These are phyloP conservation scores for Pachyramphus minor DNA, from an alignment of 2,113 vertebrate species.

Conservation along the genomic window DNA sequence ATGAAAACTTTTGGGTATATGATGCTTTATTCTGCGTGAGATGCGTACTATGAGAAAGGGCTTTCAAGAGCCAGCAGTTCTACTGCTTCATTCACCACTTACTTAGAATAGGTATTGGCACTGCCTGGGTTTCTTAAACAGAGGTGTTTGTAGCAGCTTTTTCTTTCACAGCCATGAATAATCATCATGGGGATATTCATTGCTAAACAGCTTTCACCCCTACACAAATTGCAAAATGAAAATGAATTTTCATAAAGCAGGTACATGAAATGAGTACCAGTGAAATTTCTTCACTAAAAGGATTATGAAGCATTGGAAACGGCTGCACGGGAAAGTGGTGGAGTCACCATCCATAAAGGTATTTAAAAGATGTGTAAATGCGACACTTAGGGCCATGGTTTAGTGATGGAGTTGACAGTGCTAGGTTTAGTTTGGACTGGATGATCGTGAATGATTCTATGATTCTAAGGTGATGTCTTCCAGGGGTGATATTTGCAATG, in stretches of 20 bases:
- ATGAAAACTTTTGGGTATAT: background rate
- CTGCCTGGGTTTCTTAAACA: background rate
- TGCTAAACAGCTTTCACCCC: background rate
- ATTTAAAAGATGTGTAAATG: background rate
- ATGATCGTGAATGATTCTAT: background rate
- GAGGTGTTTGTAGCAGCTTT: background rate
- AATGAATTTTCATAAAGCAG: background rate
- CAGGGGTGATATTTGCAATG: background rate
- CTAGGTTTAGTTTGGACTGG: background rate
- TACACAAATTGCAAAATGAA: background rate
- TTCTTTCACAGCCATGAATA: background rate
- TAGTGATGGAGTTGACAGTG: background rate
- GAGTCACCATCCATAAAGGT: background rate
- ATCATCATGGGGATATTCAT: background rate
- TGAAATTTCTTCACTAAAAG: background rate
- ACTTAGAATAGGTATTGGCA: background rate
- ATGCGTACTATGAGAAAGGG: background rate
- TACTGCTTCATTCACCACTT: background rate
- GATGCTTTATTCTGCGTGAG: background rate
- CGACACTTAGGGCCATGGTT: background rate
- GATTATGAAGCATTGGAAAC: background rate
- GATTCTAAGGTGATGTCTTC: background rate
- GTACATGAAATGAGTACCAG: accelerated
- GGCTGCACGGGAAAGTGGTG: background rate
- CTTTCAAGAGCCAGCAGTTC: background rate